phyloP scores from a whole-genome alignment of 2,797 vertebrate genomes.

The Aphelocoma californica region DNA sequence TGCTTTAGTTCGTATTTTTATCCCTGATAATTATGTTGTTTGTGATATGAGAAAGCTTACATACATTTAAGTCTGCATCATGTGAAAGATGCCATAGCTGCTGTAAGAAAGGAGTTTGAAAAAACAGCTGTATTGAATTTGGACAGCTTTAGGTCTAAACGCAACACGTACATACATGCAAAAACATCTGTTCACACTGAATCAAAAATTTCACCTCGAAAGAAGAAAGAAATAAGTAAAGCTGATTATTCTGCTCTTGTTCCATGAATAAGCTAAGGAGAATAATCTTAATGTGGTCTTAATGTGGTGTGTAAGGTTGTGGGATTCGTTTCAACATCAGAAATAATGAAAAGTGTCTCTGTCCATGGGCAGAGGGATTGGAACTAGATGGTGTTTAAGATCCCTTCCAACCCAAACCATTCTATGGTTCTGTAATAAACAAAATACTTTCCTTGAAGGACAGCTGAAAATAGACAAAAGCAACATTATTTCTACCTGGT shows the following conservation, averaged over 20 bases:
- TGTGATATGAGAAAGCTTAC: background rate
- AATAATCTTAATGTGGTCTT: background rate
- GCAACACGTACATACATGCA: rapidly evolving
- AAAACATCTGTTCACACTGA: background rate
- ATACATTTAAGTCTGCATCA: background rate
- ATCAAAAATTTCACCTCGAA: background rate
- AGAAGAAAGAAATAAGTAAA: background rate
- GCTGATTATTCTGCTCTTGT: background rate
- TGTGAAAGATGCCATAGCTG: background rate
- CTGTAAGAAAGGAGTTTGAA: background rate
- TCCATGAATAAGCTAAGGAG: background rate
- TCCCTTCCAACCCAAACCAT: background rate
- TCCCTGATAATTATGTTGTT: background rate
- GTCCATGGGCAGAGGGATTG: background rate
- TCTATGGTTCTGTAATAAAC: background rate
- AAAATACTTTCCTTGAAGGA: background rate
- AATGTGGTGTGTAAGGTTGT: background rate
- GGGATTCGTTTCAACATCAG: background rate
- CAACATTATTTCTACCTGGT: background rate
- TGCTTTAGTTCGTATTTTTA: background rate
- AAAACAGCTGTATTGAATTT: background rate
- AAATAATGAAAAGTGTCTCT: background rate
- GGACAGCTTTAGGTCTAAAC: background rate
- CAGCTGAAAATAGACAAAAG: background rate
- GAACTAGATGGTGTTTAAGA: background rate